Percentiles rank a stretch among this genome's conserved stretches.
These are phyloP conservation scores for Sebastes fasciatus DNA, from an alignment of 2,113 vertebrate species.

Conservation along the genomic window DNA sequence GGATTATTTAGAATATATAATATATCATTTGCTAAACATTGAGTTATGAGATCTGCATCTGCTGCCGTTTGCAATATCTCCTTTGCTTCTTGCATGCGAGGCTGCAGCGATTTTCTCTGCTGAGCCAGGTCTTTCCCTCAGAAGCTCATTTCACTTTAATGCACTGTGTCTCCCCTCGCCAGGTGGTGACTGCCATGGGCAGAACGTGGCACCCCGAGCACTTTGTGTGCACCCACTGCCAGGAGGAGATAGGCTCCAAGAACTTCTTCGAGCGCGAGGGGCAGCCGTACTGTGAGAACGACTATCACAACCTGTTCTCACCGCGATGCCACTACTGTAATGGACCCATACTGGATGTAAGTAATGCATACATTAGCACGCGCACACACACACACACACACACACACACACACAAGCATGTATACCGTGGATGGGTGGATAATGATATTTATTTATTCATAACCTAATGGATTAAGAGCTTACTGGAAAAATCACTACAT, in stretches of 20 bases:
- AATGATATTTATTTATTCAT: conserved; percentile 74
- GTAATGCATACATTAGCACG: conserved; percentile 68
- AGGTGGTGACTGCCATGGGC: conserved; percentile 98
- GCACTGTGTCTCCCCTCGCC: conserved; percentile 49
- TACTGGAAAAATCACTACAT: conserved; percentile 50
- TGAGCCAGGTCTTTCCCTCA: conserved; percentile 23
- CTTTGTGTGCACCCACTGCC: conserved; percentile 97
- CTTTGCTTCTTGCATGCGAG: conserved; percentile 8
- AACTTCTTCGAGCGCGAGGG: conserved; percentile 98
- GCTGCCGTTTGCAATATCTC: conserved; percentile 7
- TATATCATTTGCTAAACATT: neutral
- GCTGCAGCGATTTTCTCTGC: conserved; percentile 20
- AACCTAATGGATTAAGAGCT: conserved; percentile 59
- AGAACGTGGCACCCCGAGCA: conserved; percentile 97
- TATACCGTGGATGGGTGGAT: conserved; percentile 6
- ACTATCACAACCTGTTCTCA: conserved; percentile 96
- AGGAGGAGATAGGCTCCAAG: conserved; percentile 94
- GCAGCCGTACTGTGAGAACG: conserved; percentile 95
- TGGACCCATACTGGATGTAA: conserved; percentile 95
- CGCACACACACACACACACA: conserved; percentile 11
- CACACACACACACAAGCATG: neutral
- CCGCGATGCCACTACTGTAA: conserved; percentile 97
- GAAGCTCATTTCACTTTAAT: conserved; percentile 55
- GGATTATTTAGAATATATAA: neutral
- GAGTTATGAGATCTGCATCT: neutral